Base-by-base conservation (phyloP, 2,888 invertebrate species). In the Drosophila subsilvestris region DNA sequence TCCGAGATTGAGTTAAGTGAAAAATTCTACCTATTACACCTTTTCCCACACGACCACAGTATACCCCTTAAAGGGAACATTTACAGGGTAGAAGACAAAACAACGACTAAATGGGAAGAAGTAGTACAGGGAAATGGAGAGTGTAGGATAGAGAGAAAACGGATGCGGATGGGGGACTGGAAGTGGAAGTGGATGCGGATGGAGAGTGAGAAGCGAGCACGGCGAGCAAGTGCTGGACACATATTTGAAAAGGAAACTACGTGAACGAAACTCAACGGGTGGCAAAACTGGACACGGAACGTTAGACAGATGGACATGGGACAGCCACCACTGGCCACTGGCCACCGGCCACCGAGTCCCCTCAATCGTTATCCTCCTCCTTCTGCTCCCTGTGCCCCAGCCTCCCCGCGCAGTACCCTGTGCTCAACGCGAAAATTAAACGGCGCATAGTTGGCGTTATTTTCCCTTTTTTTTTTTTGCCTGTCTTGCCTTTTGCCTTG, bases 201-300 rank as follows among this genome's bases (percentile, higher is more conserved):
- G 18, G 25, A 43, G 25, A 56, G 32, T 4, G 32, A 22, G 22
- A 45, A 37, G 18, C 45, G 44, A 44, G 44, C 25, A 37, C 29
- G 53, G 56, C 62, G 18, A 69, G 62, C 79, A 74, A 83, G 86
- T 84, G 86, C 84, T 84, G 86, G 74, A 81, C 86, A 83, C 84
- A 86, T 83, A 86, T 83, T 83, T 83, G 86, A 79, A 83, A 86
- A 83, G 84, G 79, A 79, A 86, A 86, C 86, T 86, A 83, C 83
- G 84, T 86, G 86, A 79, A 66, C 78, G 63, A 72, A 83, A 63
- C 71, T 71, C 71, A 63, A 71, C 63, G 72, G 71, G 74, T 62
- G 70, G 85, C 74, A 71, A 74, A 78, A 69, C 74, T 69, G 79
- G 72, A 77, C 62, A 76, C 58, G 78, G 73, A 66, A 63, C 66